A percentile compares a stretch with the other conserved stretches of the same genome.
These are phyloP conservation scores for Epizoanthus illoricatus DNA, from an alignment of 92 coral and sea anemone species.

Conservation along the genomic window DNA sequence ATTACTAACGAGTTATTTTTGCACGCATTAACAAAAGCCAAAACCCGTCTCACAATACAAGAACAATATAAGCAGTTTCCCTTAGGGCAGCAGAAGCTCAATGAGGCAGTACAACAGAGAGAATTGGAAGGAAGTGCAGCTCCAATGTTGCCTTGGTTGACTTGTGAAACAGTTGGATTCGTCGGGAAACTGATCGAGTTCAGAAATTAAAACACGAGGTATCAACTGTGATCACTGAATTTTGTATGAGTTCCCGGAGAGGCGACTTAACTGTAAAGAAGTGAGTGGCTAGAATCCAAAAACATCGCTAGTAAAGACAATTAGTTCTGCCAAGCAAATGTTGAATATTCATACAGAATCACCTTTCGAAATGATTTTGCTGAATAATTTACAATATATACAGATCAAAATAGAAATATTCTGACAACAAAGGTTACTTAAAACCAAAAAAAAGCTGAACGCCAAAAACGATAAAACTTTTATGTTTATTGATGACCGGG, in stretches of 20 bases:
- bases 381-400: constrained; percentile 23
- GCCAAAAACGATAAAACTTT: constrained; percentile 34
- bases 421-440: neutral
- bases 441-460: constrained; percentile 1
- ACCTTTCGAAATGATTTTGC: neutral
- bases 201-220: neutral
- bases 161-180: neutral
- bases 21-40: neutral
- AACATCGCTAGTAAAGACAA: constrained; percentile 11
- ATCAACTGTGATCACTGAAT: constrained; percentile 3
- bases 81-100: neutral
- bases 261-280: neutral
- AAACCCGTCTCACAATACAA: neutral
- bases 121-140: neutral
- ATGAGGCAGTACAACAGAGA: neutral
- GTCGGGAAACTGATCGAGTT: neutral
- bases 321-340: neutral
- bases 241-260: constrained; percentile 17
- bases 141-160: neutral
- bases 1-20: neutral
- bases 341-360: neutral
- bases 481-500: neutral
- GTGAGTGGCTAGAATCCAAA: constrained; percentile 13
- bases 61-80: neutral
- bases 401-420: too few species aligned